phyloP scores from a whole-genome alignment of 1,140 invertebrate genomes.

The Bombus fervidus region DNA sequence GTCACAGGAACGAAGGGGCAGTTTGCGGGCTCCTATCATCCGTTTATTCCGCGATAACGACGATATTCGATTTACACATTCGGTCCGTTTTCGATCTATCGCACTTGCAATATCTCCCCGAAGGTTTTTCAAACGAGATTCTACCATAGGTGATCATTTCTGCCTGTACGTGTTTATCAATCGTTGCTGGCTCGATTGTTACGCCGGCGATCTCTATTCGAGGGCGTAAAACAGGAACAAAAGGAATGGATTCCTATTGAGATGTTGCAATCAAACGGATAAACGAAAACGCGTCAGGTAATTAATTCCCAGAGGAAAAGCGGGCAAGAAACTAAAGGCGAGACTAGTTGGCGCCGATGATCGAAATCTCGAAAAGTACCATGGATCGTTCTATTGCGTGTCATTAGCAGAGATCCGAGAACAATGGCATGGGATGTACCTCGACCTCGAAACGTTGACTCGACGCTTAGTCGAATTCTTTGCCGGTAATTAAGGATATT shows the following conservation, averaged over 20 bases:
- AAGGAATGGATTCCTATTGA: neutral
- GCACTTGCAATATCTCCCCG: neutral
- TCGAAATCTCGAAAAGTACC: constrained; percentile 20
- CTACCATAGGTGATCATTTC: neutral
- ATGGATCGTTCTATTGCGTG: constrained; percentile 2
- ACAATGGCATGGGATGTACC: constrained; percentile 31
- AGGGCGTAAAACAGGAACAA: neutral
- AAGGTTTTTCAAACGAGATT: neutral
- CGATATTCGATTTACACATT: constrained; percentile 26
- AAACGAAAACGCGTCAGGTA: neutral
- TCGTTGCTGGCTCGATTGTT: neutral
- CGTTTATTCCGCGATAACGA: neutral
- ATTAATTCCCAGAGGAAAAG: neutral
- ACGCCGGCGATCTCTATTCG: neutral
- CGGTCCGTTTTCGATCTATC: neutral
- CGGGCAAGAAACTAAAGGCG: neutral
- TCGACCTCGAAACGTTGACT: constrained; percentile 27
- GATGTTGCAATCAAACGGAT: neutral
- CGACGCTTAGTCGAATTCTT: constrained; percentile 18
- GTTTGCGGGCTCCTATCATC: neutral
- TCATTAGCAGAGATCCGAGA: constrained; percentile 32
- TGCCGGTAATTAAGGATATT: constrained; percentile 44
- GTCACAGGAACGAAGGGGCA: too few relatives aligned
- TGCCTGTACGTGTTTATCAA: neutral
- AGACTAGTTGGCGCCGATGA: neutral